phyloP scores from a whole-genome alignment of 2,797 vertebrate genomes.

The Phrynocephalus vlangalii region DNA sequence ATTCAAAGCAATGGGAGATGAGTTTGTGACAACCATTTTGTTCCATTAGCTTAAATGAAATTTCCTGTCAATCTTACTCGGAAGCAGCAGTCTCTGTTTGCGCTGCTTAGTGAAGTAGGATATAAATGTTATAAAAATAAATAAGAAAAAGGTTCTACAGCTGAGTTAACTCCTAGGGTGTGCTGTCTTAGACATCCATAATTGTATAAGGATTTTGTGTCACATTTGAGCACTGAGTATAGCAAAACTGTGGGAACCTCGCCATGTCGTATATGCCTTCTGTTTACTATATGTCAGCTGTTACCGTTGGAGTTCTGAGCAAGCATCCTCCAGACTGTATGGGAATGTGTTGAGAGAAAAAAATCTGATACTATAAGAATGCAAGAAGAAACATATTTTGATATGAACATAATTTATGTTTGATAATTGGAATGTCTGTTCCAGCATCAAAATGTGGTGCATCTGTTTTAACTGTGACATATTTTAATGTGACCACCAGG shows the following conservation, averaged over 20 bases:
- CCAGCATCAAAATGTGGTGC: background rate
- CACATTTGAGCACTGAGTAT: background rate
- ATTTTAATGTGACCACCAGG: background rate
- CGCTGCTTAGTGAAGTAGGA: background rate
- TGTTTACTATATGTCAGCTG: background rate
- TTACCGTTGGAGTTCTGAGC: background rate
- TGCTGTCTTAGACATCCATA: background rate
- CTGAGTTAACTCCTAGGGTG: background rate
- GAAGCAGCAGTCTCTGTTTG: background rate
- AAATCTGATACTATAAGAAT: constrained; percentile 5
- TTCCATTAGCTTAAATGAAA: background rate
- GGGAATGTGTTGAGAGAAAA: background rate
- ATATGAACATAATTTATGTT: background rate
- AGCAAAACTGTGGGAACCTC: background rate
- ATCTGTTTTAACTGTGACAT: background rate
- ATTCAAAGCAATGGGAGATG: background rate
- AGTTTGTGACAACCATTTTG: background rate
- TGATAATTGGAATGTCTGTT: background rate
- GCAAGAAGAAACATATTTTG: background rate
- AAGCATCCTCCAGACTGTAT: background rate
- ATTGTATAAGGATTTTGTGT: background rate
- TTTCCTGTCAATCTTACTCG: background rate
- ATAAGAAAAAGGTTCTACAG: background rate
- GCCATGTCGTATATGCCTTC: background rate
- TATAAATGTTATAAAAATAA: no score